Evolutionary conservation across 2,888 invertebrate species (phyloP), one percentile per base, ranked within the genome.

Genomic region (Drosophila sordidapex): DNA sequence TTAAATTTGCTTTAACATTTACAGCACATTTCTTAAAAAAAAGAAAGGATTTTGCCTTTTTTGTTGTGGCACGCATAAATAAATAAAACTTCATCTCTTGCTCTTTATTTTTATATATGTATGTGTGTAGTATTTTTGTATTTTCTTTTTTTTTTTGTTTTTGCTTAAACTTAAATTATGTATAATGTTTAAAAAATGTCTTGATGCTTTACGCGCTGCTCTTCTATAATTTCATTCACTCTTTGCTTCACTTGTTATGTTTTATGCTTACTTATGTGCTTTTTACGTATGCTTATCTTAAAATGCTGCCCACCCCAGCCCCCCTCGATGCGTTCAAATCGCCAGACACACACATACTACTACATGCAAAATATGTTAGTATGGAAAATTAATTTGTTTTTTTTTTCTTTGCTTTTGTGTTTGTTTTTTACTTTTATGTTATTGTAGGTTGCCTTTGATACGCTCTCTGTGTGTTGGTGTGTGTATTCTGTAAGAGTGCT

Each of bases 91-190:
- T 74, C 65, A 74, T 69, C 76, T 76, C 65, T 69, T 79, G 73
- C 76, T 74, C 73, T 63, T 64, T 62, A 54, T 76, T 59, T 62
- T 48, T 21, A 66, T 84, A 79, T 69, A 69, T 65, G 62, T 77
- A 64, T 79, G 64, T 81, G 66, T 76, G 66, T 70, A 69, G 67
- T 57, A 57, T 31, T 57, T 68, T 63, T 49, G 60, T 58, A 43
- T 70, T 59, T 59, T 48, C 38, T 54, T 51, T 46, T 49, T 66
- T 49, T 70, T 27, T 64, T 65, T 43, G 54, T 49, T 64, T 81
- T 81, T 70, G 56, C 89, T 89, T 85, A 89, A 87, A 80, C 85
- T 85, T 85, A 87, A 89, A 87, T 89, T 89, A 85, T 79, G 54
- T 72, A 87, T 87, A 76, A 86, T 59, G 82, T 76, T 81, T 84